Percentiles rank a stretch among this genome's conserved stretches.
Evolutionary conservation across 2,888 invertebrate species (phyloP).

Genomic region (Neelides folsomi): DNA sequence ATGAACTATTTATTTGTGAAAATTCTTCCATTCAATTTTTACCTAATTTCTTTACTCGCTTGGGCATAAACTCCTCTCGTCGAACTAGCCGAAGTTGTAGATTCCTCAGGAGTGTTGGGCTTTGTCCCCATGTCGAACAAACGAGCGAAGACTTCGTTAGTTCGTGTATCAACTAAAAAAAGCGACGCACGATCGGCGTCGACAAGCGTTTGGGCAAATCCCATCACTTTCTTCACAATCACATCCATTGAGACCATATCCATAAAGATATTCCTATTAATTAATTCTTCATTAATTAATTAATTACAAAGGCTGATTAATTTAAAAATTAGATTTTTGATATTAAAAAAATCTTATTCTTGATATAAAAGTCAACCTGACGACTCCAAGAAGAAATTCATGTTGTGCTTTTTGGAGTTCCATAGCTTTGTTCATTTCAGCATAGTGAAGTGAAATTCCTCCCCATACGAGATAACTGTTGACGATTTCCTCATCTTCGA

Average conservation of each 20-base stretch:
- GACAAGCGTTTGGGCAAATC: slow-evolving; percentile 65
- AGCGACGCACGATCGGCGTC: slow-evolving; percentile 71
- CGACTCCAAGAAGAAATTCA: slow-evolving; percentile 63
- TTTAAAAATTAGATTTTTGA: background rate
- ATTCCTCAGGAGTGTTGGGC: slow-evolving; percentile 4
- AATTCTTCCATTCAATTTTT: too few species aligned
- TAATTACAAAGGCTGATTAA: too few species aligned
- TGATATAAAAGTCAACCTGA: too few species aligned
- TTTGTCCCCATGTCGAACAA: slow-evolving; percentile 55
- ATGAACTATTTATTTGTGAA: too few species aligned
- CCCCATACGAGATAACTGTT: slow-evolving; percentile 56
- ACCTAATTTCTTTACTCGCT: slow-evolving; percentile 36
- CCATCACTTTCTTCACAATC: slow-evolving; percentile 67
- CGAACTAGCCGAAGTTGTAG: slow-evolving; percentile 14
- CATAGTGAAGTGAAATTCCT: slow-evolving; percentile 54
- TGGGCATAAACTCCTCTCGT: too few species aligned
- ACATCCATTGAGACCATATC: slow-evolving; percentile 60
- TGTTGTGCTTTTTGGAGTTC: slow-evolving; percentile 57
- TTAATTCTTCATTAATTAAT: too few species aligned
- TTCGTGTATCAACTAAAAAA: slow-evolving; percentile 61
- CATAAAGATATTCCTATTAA: slow-evolving; percentile 71
- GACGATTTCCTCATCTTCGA: slow-evolving; percentile 55
- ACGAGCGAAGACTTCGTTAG: slow-evolving; percentile 59
- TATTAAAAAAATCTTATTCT: too few species aligned
- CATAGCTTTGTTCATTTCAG: slow-evolving; percentile 54